Percentiles rank a stretch among this genome's conserved stretches.
These are phyloP conservation scores for Ctenochaetus hawaiiensis DNA, from an alignment of 2,797 vertebrate genomes.

Conservation along the genomic window DNA sequence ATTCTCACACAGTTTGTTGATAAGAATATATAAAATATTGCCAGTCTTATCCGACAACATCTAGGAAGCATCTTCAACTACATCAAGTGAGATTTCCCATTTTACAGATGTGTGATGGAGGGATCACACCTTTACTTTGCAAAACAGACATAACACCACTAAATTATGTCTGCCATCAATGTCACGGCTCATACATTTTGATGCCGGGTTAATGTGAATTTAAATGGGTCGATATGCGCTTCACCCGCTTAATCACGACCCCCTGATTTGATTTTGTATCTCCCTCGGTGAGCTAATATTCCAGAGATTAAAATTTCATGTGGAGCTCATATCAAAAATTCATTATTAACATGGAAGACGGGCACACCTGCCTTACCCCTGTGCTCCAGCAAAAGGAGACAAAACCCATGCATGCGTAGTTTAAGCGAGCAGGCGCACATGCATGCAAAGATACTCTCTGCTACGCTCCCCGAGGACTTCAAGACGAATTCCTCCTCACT, in stretches of 20 bases:
- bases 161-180: constrained; percentile 77
- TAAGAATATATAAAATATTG: not conserved
- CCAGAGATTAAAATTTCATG: constrained; percentile 87
- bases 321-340: constrained; percentile 84
- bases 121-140: constrained; percentile 71
- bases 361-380: constrained; percentile 53
- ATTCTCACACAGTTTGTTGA: constrained; percentile 1
- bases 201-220: constrained; percentile 85
- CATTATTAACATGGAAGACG: constrained; percentile 84
- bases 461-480: constrained; percentile 30
- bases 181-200: constrained; percentile 84
- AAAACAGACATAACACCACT: constrained; percentile 77
- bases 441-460: constrained; percentile 40
- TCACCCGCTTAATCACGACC: constrained; percentile 84
- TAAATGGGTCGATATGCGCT: constrained; percentile 84
- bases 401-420: constrained; percentile 48
- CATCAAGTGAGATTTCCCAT: constrained; percentile 25
- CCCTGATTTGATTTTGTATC: constrained; percentile 85
- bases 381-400: constrained; percentile 57
- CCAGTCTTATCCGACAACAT: not conserved
- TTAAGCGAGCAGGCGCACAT: constrained; percentile 36
- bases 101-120: constrained; percentile 37
- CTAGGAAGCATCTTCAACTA: not conserved
- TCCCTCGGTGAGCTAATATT: constrained; percentile 85
- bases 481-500: constrained; percentile 48